Evolutionary conservation across 1,140 invertebrate genomes (phyloP).

Genomic region (Trichonephila clavata): DNA sequence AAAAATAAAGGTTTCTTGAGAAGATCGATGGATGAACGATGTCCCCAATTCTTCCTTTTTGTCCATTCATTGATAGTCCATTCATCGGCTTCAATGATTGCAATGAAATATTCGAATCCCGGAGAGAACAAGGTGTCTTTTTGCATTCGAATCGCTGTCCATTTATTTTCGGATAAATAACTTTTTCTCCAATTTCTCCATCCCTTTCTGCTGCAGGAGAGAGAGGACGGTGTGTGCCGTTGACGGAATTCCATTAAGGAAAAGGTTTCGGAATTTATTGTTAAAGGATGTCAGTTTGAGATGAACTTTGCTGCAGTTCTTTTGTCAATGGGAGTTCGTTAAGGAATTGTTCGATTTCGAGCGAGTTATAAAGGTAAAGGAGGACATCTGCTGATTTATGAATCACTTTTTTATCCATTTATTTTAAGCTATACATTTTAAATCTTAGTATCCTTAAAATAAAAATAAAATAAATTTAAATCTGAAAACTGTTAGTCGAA

Average conservation of each 20-base stretch:
- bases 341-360: neutral
- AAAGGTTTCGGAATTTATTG: conserved; percentile 22
- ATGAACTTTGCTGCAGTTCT: neutral
- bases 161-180: conserved; percentile 57
- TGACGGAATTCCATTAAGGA: conserved; percentile 16
- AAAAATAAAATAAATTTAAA: too few species aligned
- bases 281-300: neutral
- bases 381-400: too few species aligned
- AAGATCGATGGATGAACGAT: conserved; percentile 42
- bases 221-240: neutral
- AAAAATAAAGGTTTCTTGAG: conserved; percentile 14
- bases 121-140: conserved; percentile 43
- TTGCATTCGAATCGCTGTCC: conserved; percentile 59
- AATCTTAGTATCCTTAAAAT: too few species aligned
- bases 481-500: too few species aligned
- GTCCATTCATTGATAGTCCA: conserved; percentile 13
- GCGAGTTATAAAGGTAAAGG: too few species aligned
- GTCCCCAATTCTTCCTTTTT: conserved; percentile 29
- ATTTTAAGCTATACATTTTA: too few species aligned
- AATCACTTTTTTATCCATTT: too few species aligned
- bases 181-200: neutral
- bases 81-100: conserved; percentile 32
- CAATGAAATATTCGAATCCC: conserved; percentile 6
- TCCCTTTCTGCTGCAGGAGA: neutral
- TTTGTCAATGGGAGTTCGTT: neutral